These are phyloP conservation scores for Mus spicilegus DNA, from an alignment of 2,113 vertebrate species.

Conservation along the genomic window DNA sequence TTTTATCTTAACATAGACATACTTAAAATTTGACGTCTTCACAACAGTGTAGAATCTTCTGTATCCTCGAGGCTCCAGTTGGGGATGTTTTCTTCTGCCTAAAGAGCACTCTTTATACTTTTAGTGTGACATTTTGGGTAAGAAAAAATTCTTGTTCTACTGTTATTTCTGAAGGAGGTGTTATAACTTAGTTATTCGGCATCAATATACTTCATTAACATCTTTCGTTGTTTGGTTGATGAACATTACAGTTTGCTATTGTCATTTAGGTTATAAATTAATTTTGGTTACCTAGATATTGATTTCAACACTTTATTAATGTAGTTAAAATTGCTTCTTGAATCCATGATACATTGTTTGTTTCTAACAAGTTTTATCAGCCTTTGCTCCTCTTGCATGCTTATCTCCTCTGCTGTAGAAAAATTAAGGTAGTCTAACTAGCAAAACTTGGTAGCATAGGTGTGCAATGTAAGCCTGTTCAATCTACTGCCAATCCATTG, in stretches of 20 bases:
- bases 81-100: neutral
- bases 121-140: neutral
- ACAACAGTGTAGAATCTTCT: neutral
- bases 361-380: neutral
- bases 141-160: neutral
- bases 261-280: neutral
- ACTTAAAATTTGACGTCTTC: neutral
- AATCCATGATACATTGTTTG: neutral
- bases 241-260: neutral
- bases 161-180: neutral
- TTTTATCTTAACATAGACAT: neutral
- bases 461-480: neutral
- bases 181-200: neutral
- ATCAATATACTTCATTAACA: neutral
- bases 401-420: neutral
- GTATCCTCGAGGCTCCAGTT: neutral
- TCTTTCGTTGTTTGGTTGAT: neutral
- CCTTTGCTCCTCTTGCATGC: neutral
- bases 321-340: neutral
- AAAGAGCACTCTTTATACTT: neutral
- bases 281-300: accelerated
- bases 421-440: neutral
- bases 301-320: neutral
- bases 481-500: neutral
- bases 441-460: too few relatives aligned